phyloP scores from a whole-genome alignment of 1,140 invertebrate species.

The Colletes gigas region DNA sequence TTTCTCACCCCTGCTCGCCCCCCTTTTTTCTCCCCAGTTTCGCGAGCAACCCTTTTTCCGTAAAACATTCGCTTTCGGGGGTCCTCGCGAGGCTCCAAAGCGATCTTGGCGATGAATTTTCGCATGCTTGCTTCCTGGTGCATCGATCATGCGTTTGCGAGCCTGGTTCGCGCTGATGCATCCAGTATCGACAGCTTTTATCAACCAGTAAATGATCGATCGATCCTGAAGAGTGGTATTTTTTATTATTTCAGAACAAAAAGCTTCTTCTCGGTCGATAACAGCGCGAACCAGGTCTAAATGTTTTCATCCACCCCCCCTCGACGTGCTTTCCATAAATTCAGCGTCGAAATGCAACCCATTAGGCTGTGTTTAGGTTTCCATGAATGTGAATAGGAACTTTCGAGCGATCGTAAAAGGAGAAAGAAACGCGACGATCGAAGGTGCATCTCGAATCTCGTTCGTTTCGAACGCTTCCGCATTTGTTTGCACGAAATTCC shows the following conservation, averaged over 20 bases:
- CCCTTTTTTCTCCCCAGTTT: not conserved
- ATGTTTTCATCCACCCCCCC: not conserved
- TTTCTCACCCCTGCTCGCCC: not conserved
- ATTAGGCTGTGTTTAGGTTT: slow-evolving; percentile 31
- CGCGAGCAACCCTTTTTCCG: slow-evolving; percentile 10
- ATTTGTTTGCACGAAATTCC: slow-evolving; percentile 43
- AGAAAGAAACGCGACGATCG: not conserved
- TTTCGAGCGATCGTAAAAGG: not conserved
- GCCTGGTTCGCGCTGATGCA: not conserved
- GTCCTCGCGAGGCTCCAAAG: not conserved
- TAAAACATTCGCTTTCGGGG: slow-evolving; percentile 29
- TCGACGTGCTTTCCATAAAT: not conserved
- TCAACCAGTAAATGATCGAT: too few relatives aligned
- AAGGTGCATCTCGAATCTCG: not conserved
- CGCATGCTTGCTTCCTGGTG: slow-evolving; percentile 22
- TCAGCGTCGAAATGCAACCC: slow-evolving; percentile 21
- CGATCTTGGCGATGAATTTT: not conserved
- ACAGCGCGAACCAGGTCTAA: slow-evolving; percentile 19
- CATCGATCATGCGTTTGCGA: not conserved
- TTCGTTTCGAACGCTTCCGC: not conserved
- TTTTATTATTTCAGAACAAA: too few relatives aligned
- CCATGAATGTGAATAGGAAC: slow-evolving; percentile 18
- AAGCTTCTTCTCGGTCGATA: too few relatives aligned
- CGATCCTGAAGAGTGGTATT: too few relatives aligned
- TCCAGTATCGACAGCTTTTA: not conserved